Base-by-base conservation (phyloP, 1,140 invertebrate genomes). In the Marisa cornuarietis region DNA sequence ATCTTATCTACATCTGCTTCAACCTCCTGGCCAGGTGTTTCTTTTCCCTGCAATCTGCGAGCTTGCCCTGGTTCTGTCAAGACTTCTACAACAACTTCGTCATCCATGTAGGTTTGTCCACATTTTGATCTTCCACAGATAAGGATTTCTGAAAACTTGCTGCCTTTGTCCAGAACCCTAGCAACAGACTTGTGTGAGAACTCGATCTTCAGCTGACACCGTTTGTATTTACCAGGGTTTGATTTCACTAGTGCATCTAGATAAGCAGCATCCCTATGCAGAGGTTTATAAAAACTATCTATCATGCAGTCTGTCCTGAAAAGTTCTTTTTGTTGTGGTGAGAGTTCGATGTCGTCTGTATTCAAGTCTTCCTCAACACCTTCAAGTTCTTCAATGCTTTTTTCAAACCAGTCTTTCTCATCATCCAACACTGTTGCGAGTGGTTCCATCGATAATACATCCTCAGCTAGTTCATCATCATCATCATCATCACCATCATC, bases 51-150 rank as follows among this genome's bases (percentile, higher is more conserved):
- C 61, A 49, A 18, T 51, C 61, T 49, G n/a, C 22, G 49, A 24
- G 18, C n/a, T 51, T 20, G 31, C 10, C 65, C 76, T 24, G 63
- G 76, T 51, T 51, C 79, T 22, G 13, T 81, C 80, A 31, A 85
- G 14, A 90, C 72, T 78, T 88, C 83, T 5, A 90, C 88, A 20
- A 87, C 78, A 49, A 90, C 88, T 62, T 84, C 85, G 77, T 90
- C 88, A 31, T 82, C 86, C 65, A 83, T 81, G 81, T 87, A 89
- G 5, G 83, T 80, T 63, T 78, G 83, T 22, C 88, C 88, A 79
- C 84, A 85, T 79, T 85, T 87, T 66, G 82, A 83, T 78, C 88
- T 71, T 5, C 87, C 85, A 3, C 72, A 81, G 22, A 90, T 88
- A 65, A 83, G 76, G 63, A 90, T 86, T 62, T 80, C 76, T n/a